These are phyloP conservation scores for Hoplodrina blanda DNA, from an alignment of 2,888 invertebrate species.

Conservation along the genomic window DNA sequence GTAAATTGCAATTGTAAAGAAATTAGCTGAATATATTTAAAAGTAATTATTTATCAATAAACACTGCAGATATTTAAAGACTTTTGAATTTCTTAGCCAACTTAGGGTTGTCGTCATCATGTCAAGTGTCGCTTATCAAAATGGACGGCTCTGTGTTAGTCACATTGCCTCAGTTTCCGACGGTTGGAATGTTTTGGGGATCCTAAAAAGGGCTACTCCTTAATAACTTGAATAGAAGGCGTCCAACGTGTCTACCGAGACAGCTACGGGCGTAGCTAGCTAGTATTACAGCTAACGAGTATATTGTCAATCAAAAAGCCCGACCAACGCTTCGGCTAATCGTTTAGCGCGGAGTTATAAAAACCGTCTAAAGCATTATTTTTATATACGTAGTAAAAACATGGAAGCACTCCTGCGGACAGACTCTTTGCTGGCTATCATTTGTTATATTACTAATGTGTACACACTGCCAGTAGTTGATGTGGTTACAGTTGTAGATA, in stretches of 20 bases:
- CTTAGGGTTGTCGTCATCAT: slow-evolving; percentile 26
- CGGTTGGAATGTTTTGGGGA: slow-evolving; percentile 46
- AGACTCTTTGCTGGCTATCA: slow-evolving; percentile 87
- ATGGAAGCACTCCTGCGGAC: slow-evolving; percentile 90
- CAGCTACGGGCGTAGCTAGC: slow-evolving; percentile 64
- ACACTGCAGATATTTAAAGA: background rate
- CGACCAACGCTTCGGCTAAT: slow-evolving; percentile 73
- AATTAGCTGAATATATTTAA: slow-evolving; percentile 41
- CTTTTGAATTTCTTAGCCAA: slow-evolving; percentile 23
- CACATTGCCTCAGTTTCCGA: slow-evolving; percentile 67
- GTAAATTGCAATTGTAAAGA: slow-evolving; percentile 41
- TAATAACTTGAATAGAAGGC: slow-evolving; percentile 58
- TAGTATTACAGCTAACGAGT: slow-evolving; percentile 67
- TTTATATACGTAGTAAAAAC: slow-evolving; percentile 87
- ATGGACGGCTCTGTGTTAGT: slow-evolving; percentile 73
- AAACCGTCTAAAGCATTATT: slow-evolving; percentile 84
- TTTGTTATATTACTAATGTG: slow-evolving; percentile 64
- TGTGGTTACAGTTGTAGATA: slow-evolving; percentile 51
- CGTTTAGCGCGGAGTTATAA: slow-evolving; percentile 78
- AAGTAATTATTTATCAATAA: slow-evolving; percentile 21
- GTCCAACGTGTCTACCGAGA: slow-evolving; percentile 56
- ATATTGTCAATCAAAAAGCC: slow-evolving; percentile 85
- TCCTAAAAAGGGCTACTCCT: slow-evolving; percentile 62
- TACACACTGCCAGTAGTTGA: slow-evolving; percentile 57
- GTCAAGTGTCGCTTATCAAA: slow-evolving; percentile 65